Conservation (phyloP, 2,888 invertebrate species). For the Aproaerema taeniolella region DNA sequence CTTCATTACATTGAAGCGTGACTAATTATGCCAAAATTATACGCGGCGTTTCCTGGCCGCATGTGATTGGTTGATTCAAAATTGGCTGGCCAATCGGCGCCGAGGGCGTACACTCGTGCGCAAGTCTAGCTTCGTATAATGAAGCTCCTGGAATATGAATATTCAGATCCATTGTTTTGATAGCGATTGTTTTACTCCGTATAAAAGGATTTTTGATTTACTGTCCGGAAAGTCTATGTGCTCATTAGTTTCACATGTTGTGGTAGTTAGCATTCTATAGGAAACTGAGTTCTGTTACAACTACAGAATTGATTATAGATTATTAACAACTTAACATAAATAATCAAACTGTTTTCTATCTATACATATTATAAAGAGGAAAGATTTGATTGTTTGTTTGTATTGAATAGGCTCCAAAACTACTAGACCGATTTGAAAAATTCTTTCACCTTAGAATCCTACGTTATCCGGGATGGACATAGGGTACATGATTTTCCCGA, state of each 20-base stretch:
- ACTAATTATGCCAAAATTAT: conserved; percentile 76
- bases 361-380: not conserved
- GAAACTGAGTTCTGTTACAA: not conserved
- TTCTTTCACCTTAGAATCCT: no score
- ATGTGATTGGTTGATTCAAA: conserved; percentile 56
- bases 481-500: not conserved
- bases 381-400: no score
- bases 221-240: no score
- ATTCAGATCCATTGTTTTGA: conserved; percentile 40
- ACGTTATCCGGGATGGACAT: no score
- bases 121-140: conserved; percentile 45
- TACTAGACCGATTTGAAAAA: no score
- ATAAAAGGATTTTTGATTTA: not conserved
- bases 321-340: not conserved
- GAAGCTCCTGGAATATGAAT: conserved; percentile 47
- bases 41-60: conserved; percentile 43
- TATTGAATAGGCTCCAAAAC: no score
- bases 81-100: conserved; percentile 57
- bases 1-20: conserved; percentile 54
- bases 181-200: conserved; percentile 13
- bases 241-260: not conserved
- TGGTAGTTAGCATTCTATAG: not conserved
- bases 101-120: conserved; percentile 68
- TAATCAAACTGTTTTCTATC: not conserved
- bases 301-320: not conserved